A percentile compares a stretch with the other conserved stretches of the same genome.
These are phyloP conservation scores for Scaeva pyrastri DNA, from an alignment of 2,888 invertebrate genomes.

Conservation along the genomic window DNA sequence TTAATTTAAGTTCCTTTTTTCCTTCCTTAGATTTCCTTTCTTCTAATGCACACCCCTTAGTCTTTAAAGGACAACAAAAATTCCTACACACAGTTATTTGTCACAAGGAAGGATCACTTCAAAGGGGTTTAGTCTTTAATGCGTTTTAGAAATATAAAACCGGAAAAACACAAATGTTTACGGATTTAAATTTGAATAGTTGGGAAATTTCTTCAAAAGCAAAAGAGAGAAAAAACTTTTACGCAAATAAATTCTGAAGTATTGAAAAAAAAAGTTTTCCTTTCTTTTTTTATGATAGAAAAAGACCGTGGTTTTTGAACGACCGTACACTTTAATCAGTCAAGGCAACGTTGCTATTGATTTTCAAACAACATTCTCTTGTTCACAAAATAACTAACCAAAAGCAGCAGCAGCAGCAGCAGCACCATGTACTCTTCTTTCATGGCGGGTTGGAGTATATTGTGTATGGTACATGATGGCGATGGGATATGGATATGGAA, in stretches of 20 bases:
- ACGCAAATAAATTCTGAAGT: constrained; percentile 19
- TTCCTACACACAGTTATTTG: not conserved
- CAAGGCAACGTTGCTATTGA: constrained; percentile 73
- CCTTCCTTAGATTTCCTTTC: not conserved
- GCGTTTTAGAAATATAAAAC: constrained; percentile 26
- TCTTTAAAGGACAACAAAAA: not conserved
- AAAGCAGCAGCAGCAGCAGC: constrained; percentile 27
- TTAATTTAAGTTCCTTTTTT: constrained; percentile 9
- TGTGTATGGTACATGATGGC: constrained; percentile 19
- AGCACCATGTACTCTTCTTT: constrained; percentile 30
- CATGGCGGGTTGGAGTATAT: not conserved
- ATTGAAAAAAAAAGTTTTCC: not conserved
- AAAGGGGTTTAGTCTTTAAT: constrained; percentile 1
- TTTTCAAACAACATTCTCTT: constrained; percentile 62
- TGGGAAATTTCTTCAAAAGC: not conserved
- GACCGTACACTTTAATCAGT: constrained; percentile 66
- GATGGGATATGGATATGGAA: constrained; percentile 13
- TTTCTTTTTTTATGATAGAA: not conserved
- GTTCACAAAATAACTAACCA: constrained; percentile 40
- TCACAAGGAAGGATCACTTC: constrained; percentile 2
- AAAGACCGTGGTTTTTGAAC: constrained; percentile 47
- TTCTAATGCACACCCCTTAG: constrained; percentile 2
- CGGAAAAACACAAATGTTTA: constrained; percentile 13
- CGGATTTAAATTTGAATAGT: constrained; percentile 9
- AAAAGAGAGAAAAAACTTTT: not conserved